Evolutionary conservation across 1,140 invertebrate species (phyloP).

Genomic region (Aphelinus atriplicis): DNA sequence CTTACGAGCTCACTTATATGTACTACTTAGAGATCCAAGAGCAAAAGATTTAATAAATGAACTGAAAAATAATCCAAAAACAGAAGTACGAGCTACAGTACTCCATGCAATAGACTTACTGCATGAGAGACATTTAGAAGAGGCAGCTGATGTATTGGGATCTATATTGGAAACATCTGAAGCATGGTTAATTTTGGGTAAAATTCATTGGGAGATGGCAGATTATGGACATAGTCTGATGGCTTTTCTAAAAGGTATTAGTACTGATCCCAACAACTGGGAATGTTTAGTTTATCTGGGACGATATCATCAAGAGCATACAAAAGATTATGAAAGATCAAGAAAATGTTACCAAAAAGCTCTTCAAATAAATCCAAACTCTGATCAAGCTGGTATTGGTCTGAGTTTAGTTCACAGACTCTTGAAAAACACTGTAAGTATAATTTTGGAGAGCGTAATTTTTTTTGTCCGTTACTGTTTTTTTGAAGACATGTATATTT

Average conservation of each 20-base stretch:
- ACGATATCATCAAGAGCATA: slow-evolving; percentile 73
- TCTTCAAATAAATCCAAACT: slow-evolving; percentile 76
- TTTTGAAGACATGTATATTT: slow-evolving; percentile 30
- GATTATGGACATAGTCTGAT: slow-evolving; percentile 72
- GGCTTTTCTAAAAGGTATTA: slow-evolving; percentile 78
- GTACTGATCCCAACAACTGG: slow-evolving; percentile 76
- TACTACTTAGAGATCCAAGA: slow-evolving; percentile 51
- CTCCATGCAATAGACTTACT: slow-evolving; percentile 55
- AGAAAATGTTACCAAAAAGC: slow-evolving; percentile 86
- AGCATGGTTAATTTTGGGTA: slow-evolving; percentile 73
- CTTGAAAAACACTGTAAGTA: slow-evolving; percentile 72
- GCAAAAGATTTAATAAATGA: slow-evolving; percentile 49
- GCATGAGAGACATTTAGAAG: slow-evolving; percentile 66
- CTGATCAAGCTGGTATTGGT: slow-evolving; percentile 74
- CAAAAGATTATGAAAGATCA: slow-evolving; percentile 73
- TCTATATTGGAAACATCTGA: slow-evolving; percentile 65
- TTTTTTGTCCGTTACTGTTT: slow-evolving; percentile 2
- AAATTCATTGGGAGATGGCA: slow-evolving; percentile 72
- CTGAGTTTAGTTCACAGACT: slow-evolving; percentile 80
- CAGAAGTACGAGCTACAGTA: slow-evolving; percentile 47
- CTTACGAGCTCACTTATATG: slow-evolving; percentile 54
- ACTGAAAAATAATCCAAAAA: slow-evolving; percentile 54
- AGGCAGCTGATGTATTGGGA: slow-evolving; percentile 67
- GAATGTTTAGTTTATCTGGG: slow-evolving; percentile 82
- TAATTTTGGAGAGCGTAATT: slow-evolving; percentile 10